Evolutionary conservation across 2,113 vertebrate species (phyloP).

Genomic region (Brienomyrus brachyistius): DNA sequence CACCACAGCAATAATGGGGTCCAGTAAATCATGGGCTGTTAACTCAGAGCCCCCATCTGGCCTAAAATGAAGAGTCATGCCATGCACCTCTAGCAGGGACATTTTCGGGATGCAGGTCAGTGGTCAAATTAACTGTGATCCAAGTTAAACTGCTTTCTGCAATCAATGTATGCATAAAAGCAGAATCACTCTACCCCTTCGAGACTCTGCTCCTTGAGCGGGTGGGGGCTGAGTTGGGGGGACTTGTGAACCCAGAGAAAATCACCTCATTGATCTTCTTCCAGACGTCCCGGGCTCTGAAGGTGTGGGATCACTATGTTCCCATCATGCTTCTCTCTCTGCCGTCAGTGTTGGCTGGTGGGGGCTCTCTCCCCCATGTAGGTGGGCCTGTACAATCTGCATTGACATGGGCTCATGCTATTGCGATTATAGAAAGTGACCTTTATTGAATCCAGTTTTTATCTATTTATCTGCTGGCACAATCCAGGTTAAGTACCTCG

Average conservation of each 20-base stretch:
- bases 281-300: background rate
- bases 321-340: background rate
- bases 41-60: background rate
- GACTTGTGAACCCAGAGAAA: background rate
- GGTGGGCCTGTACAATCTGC: background rate
- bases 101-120: background rate
- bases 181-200: background rate
- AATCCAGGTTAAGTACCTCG: background rate
- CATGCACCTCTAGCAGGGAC: background rate
- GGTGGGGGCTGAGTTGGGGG: background rate
- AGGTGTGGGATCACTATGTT: background rate
- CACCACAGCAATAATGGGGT: background rate
- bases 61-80: background rate
- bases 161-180: constrained; percentile 8
- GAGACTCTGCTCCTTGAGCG: background rate
- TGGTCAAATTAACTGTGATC: background rate
- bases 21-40: background rate
- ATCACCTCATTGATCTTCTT: background rate
- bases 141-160: background rate
- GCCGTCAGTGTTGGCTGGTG: background rate
- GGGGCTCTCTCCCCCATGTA: background rate
- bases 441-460: background rate
- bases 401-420: background rate
- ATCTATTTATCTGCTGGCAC: background rate
- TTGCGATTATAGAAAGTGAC: background rate